These are phyloP conservation scores for Heliocidaris tuberculata DNA, from an alignment of 35 echinoderm and acorn worm genomes.

Conservation along the genomic window DNA sequence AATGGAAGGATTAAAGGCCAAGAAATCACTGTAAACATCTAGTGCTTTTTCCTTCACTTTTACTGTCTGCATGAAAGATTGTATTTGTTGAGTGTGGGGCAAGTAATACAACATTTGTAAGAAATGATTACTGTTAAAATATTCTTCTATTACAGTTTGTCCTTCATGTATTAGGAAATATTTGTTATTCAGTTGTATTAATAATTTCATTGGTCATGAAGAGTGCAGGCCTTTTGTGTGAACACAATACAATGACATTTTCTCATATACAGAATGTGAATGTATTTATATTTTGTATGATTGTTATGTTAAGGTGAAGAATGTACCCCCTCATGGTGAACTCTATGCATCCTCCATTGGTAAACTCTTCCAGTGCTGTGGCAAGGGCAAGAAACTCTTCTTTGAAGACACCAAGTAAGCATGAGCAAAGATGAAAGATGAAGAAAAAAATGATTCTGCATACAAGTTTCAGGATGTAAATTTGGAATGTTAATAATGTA, in stretches of 20 bases:
- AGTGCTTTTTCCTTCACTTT: too few relatives aligned
- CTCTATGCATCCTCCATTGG: conserved; percentile 70
- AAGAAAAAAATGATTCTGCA: not conserved
- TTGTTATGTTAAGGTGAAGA: conserved; percentile 66
- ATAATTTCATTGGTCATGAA: too few relatives aligned
- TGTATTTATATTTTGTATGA: not conserved
- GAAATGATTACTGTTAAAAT: too few relatives aligned
- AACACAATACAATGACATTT: not conserved
- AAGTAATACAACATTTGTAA: too few relatives aligned
- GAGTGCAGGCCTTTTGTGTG: not conserved
- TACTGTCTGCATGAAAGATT: too few relatives aligned
- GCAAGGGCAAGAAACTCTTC: conserved; percentile 92
- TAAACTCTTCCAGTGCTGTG: conserved; percentile 71
- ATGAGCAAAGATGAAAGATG: not conserved
- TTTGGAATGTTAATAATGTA: not conserved
- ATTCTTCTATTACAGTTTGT: too few relatives aligned
- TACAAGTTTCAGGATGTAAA: not conserved
- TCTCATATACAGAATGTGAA: not conserved
- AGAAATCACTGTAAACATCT: not conserved
- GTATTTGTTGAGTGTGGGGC: not conserved
- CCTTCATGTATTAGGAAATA: too few relatives aligned
- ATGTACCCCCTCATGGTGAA: conserved; percentile 71
- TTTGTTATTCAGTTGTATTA: too few relatives aligned
- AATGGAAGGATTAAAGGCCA: not conserved
- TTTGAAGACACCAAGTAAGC: conserved; percentile 93